These are phyloP conservation scores for Nyctibius grandis DNA, from an alignment of 2,797 vertebrate genomes.

Conservation along the genomic window DNA sequence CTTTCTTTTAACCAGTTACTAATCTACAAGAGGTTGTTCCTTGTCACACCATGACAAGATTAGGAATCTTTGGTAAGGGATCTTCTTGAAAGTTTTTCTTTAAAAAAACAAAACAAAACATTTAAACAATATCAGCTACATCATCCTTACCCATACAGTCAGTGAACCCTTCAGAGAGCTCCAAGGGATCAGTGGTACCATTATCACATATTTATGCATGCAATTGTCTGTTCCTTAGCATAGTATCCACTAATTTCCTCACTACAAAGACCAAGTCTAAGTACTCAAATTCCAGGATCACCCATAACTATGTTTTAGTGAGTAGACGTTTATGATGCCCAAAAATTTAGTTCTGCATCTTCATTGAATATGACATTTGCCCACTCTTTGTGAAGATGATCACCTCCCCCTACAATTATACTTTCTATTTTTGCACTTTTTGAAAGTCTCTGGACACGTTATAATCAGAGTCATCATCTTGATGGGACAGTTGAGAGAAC, in stretches of 20 bases:
- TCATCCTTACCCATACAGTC: background rate
- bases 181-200: background rate
- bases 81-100: background rate
- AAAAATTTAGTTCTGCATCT: background rate
- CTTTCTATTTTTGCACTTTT: background rate
- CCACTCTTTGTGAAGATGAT: background rate
- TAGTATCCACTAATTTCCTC: background rate
- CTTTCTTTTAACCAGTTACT: background rate
- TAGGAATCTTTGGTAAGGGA: background rate
- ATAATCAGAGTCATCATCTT: background rate
- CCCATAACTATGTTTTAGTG: background rate
- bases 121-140: background rate
- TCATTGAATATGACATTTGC: background rate
- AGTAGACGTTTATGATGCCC: background rate
- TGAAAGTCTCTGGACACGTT: background rate
- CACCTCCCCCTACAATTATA: background rate
- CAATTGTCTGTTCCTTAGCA: background rate
- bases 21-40: background rate
- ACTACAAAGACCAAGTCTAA: background rate
- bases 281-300: background rate
- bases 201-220: background rate
- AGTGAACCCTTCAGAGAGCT: background rate
- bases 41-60: background rate
- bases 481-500: background rate
- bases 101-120: background rate